phyloP scores from a whole-genome alignment of 1,140 invertebrate genomes.

The Reticulitermes speratus region DNA sequence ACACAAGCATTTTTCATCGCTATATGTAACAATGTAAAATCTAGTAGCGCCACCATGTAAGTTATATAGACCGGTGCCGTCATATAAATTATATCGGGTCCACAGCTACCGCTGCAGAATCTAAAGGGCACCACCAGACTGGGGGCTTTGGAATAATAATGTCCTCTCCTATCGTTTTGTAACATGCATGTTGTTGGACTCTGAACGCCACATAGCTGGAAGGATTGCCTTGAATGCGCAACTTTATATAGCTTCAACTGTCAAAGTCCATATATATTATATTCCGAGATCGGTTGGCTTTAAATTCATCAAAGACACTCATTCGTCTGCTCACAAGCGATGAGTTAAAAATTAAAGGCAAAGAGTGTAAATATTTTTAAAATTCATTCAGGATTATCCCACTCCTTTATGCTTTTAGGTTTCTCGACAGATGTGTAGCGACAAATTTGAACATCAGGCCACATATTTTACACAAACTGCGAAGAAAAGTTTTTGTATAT shows the following conservation, averaged over 20 bases:
- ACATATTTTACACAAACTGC: too few species aligned
- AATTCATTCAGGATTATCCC: too few species aligned
- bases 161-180: neutral
- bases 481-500: too few species aligned
- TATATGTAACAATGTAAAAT: neutral
- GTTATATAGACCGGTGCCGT: neutral
- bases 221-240: neutral
- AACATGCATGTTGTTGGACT: neutral
- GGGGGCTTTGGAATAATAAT: conserved; percentile 1
- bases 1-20: neutral
- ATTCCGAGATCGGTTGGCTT: neutral
- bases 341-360: too few species aligned
- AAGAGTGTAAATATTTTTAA: too few species aligned
- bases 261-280: neutral
- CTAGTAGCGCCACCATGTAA: neutral
- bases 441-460: too few species aligned
- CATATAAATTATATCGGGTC: neutral
- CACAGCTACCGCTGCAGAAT: neutral
- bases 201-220: neutral
- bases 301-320: neutral
- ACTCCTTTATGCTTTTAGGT: too few species aligned
- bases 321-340: too few species aligned
- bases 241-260: neutral
- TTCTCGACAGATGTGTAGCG: too few species aligned
- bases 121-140: neutral